These are phyloP conservation scores for Felis catus DNA, from an alignment of 2,113 vertebrate genomes.

Conservation along the genomic window DNA sequence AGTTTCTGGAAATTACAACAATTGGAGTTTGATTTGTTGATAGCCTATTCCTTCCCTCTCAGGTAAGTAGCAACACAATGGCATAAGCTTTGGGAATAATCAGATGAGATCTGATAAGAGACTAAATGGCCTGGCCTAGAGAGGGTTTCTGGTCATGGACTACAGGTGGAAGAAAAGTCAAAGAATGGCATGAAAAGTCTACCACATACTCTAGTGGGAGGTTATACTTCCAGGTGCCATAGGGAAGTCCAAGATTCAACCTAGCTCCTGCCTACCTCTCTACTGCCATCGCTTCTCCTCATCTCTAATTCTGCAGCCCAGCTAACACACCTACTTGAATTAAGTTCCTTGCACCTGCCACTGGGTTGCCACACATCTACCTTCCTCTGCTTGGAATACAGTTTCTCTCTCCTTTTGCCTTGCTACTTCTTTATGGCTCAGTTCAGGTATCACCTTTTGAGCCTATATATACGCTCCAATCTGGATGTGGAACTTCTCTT, in stretches of 20 bases:
- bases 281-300: background rate
- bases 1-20: slow-evolving; percentile 38
- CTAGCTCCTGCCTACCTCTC: background rate
- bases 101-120: slow-evolving; percentile 24
- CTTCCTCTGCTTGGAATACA: slow-evolving; percentile 3
- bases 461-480: background rate
- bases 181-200: slow-evolving; percentile 8
- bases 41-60: background rate
- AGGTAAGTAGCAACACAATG: slow-evolving; percentile 11
- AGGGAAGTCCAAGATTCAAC: background rate
- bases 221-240: background rate
- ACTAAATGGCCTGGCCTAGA: background rate
- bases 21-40: slow-evolving; percentile 30
- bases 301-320: background rate
- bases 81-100: background rate
- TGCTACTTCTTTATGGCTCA: slow-evolving; percentile 15
- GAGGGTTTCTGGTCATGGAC: background rate
- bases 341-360: background rate
- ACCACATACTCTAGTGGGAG: background rate
- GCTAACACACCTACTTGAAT: background rate
- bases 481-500: background rate
- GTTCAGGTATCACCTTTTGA: background rate
- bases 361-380: background rate
- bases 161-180: background rate
- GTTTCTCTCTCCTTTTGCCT: background rate